phyloP scores from a whole-genome alignment of 2,797 vertebrate species.

The Garrulus glandarius region DNA sequence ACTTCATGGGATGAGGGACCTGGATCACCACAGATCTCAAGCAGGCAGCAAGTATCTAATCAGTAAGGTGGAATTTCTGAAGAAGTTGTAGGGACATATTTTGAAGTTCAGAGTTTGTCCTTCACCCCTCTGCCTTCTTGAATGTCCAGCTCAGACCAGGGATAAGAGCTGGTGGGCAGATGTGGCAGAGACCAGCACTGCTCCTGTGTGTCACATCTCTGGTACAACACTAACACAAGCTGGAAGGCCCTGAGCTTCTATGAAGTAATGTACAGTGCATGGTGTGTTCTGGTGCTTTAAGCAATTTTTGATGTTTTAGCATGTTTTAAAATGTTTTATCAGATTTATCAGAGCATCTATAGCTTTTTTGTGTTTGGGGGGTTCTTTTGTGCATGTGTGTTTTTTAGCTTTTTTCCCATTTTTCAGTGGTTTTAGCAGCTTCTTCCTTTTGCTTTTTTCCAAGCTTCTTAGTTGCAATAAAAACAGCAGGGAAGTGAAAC shows the following conservation, averaged over 20 bases:
- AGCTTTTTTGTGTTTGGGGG: not conserved
- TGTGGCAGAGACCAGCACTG: not conserved
- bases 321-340: not conserved
- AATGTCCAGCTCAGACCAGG: not conserved
- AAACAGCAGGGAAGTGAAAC: not conserved
- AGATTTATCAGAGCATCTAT: not conserved
- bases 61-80: not conserved
- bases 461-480: not conserved
- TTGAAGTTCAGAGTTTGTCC: not conserved
- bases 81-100: not conserved
- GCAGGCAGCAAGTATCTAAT: not conserved
- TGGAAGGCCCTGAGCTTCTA: not conserved
- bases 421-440: not conserved
- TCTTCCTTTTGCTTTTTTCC: not conserved
- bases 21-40: not conserved
- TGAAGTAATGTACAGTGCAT: rapidly evolving
- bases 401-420: not conserved
- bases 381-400: rapidly evolving
- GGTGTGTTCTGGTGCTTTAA: not conserved
- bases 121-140: not conserved
- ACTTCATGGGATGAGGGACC: not conserved
- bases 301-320: not conserved
- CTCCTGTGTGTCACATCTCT: not conserved
- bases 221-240: not conserved
- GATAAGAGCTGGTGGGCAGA: not conserved